These are phyloP conservation scores for Phoenicopterus ruber DNA, from an alignment of 2,113 vertebrate genomes.

Conservation along the genomic window DNA sequence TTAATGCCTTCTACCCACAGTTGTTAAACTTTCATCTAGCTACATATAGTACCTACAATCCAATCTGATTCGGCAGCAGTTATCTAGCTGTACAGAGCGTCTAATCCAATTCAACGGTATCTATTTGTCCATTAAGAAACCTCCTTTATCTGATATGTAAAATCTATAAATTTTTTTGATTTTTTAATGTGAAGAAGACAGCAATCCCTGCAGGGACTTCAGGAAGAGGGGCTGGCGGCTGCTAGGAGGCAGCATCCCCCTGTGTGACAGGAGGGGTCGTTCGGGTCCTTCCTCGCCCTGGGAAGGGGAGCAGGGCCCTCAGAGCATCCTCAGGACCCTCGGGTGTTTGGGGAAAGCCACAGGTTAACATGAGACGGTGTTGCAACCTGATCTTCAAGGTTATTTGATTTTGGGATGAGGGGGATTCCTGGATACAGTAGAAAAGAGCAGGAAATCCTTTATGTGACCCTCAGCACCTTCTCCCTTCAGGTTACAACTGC, in stretches of 20 bases:
- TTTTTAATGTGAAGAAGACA: background rate
- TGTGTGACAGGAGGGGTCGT: background rate
- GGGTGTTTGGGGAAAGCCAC: background rate
- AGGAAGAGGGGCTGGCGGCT: background rate
- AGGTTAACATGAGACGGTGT: background rate
- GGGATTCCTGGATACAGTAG: background rate
- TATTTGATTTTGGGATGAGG: background rate
- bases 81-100: background rate
- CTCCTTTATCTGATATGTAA: background rate
- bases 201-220: background rate
- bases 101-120: background rate
- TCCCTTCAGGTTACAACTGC: background rate
- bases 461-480: background rate
- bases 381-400: background rate
- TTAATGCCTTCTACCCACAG: background rate
- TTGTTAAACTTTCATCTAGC: background rate
- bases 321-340: background rate
- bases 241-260: background rate
- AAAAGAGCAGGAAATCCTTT: background rate
- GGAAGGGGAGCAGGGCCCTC: background rate
- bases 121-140: background rate
- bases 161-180: background rate
- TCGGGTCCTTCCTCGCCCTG: background rate
- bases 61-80: background rate
- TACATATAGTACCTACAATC: background rate